Percentiles rank a stretch among this genome's conserved stretches.
These are phyloP conservation scores for Yponomeuta plumbellus DNA, from an alignment of 2,888 invertebrate genomes.

Conservation along the genomic window DNA sequence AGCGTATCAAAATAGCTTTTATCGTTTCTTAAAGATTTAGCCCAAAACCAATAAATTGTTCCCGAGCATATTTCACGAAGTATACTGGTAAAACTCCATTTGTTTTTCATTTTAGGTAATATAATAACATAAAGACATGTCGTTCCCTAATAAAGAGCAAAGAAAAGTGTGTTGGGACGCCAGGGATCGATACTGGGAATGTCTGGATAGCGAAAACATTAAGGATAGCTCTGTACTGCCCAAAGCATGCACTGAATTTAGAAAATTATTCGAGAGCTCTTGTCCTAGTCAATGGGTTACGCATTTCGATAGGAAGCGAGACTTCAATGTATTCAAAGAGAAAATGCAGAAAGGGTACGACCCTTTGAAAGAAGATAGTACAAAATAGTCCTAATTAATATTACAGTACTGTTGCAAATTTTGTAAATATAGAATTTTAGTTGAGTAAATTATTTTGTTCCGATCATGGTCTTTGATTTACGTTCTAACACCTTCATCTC, in stretches of 20 bases:
- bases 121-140: slow-evolving; percentile 74
- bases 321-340: slow-evolving; percentile 91
- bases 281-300: slow-evolving; percentile 94
- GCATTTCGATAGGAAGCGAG: slow-evolving; percentile 94
- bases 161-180: slow-evolving; percentile 89
- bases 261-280: slow-evolving; percentile 84
- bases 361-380: slow-evolving; percentile 76
- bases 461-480: slow-evolving; percentile 46
- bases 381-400: slow-evolving; percentile 34
- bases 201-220: slow-evolving; percentile 83
- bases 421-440: slow-evolving; percentile 55
- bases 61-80: not conserved
- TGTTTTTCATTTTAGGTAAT: slow-evolving; percentile 55
- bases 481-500: slow-evolving; percentile 19
- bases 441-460: slow-evolving; percentile 59
- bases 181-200: slow-evolving; percentile 93
- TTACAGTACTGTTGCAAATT: slow-evolving; percentile 33
- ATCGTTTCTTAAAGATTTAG: not conserved
- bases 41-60: not conserved
- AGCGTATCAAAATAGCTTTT: not conserved
- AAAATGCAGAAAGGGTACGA: slow-evolving; percentile 90
- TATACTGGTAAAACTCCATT: not conserved
- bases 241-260: slow-evolving; percentile 80
- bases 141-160: slow-evolving; percentile 87
- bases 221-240: slow-evolving; percentile 74